Conservation (phyloP, 2,113 vertebrate species). For the Physeter macrocephalus region DNA sequence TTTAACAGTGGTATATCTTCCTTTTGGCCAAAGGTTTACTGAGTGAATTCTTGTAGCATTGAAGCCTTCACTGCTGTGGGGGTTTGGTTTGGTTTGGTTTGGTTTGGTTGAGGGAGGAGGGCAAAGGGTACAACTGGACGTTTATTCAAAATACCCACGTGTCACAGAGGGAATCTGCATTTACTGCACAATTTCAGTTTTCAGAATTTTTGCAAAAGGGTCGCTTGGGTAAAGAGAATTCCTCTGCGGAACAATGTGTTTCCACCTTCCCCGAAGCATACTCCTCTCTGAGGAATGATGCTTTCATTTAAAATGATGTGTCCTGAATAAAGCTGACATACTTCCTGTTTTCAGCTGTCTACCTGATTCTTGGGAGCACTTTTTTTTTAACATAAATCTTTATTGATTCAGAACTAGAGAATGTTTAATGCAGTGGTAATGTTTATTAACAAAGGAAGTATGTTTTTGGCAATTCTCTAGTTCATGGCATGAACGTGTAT, state of each 20-base stretch:
- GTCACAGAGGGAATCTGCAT: background rate
- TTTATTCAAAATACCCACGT: background rate
- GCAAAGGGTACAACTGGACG: background rate
- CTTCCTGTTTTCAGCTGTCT: background rate
- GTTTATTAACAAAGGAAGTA: background rate
- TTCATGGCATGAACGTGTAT: background rate
- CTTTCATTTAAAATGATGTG: background rate
- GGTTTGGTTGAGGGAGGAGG: background rate
- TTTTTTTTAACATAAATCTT: background rate
- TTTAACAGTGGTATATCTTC: background rate
- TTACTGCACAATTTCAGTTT: conserved; percentile 15
- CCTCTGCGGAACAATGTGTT: background rate
- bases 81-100: background rate
- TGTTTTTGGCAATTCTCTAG: background rate
- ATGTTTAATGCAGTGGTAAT: background rate
- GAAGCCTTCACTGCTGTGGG: background rate
- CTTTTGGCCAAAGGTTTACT: background rate
- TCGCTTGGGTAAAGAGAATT: background rate
- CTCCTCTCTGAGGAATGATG: background rate
- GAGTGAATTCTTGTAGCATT: background rate
- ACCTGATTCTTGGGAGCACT: background rate
- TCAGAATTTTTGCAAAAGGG: background rate
- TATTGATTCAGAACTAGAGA: conserved; percentile 33
- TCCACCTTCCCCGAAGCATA: background rate
- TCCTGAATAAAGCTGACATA: background rate